A percentile compares a stretch with the other conserved stretches of the same genome.
Evolutionary conservation across 2,797 vertebrate species (phyloP).

Genomic region (Cyclopterus lumpus): DNA sequence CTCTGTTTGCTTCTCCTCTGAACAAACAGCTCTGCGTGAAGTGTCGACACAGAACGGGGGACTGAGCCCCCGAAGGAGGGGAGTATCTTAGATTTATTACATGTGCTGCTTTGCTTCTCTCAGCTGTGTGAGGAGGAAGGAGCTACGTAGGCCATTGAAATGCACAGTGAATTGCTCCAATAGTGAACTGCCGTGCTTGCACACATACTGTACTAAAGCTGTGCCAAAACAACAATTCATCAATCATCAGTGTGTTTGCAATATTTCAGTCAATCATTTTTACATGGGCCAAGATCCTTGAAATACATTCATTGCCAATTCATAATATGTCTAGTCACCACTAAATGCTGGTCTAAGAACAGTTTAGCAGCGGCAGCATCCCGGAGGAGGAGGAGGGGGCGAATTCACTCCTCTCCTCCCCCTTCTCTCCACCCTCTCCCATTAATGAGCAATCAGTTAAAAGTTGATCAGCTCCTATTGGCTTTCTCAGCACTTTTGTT

Average conservation of each 20-base stretch:
- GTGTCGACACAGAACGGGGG: constrained; percentile 48
- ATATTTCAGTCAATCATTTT: constrained; percentile 59
- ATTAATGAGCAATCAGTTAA: constrained; percentile 80
- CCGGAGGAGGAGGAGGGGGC: neutral
- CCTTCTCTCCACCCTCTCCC: constrained; percentile 43
- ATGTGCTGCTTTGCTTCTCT: constrained; percentile 57
- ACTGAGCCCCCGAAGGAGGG: constrained; percentile 28
- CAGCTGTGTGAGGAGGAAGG: constrained; percentile 38
- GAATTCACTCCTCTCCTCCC: neutral
- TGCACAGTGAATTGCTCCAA: constrained; percentile 3
- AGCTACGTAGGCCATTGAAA: constrained; percentile 44
- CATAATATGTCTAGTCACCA: constrained; percentile 58
- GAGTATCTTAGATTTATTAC: constrained; percentile 63
- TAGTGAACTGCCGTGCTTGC: constrained; percentile 15
- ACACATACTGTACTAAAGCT: neutral
- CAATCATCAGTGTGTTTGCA: constrained; percentile 48
- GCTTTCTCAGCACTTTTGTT: constrained; percentile 69
- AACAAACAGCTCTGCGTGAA: constrained; percentile 44
- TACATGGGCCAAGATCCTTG: constrained; percentile 24
- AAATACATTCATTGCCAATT: constrained; percentile 47
- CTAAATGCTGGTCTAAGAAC: constrained; percentile 54
- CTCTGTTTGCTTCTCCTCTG: constrained; percentile 31
- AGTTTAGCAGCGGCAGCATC: constrained; percentile 54
- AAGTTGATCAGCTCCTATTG: constrained; percentile 63
- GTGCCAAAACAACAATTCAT: too few relatives aligned